phyloP scores from a whole-genome alignment of 2,888 invertebrate species.

The Autographa pulchrina region DNA sequence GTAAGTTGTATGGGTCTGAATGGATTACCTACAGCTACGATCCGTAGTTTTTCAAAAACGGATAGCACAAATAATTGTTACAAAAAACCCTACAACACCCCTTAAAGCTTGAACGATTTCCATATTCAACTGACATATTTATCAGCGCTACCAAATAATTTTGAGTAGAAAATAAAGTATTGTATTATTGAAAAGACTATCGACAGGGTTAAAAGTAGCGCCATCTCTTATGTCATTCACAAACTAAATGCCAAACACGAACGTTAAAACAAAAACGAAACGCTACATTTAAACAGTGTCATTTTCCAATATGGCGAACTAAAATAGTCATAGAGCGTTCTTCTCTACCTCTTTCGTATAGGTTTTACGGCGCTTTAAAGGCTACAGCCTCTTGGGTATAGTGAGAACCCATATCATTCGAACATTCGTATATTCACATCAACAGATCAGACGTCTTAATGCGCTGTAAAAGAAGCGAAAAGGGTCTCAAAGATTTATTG shows the following conservation, averaged over 20 bases:
- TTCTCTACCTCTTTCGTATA: slow-evolving; percentile 19
- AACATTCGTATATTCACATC: slow-evolving; percentile 33
- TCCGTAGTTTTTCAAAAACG: no score
- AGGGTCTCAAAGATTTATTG: slow-evolving; percentile 16
- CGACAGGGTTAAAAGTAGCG: not conserved
- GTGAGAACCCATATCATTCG: slow-evolving; percentile 47
- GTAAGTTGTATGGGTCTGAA: no score
- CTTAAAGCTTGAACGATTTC: no score
- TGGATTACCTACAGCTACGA: no score
- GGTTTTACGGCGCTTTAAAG: slow-evolving; percentile 41
- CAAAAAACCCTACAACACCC: no score
- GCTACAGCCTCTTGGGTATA: slow-evolving; percentile 33
- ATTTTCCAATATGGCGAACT: slow-evolving; percentile 28
- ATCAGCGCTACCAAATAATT: no score
- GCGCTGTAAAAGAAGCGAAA: slow-evolving; percentile 39
- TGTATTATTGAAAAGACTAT: no score
- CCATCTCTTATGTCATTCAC: not conserved
- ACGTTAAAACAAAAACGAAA: not conserved
- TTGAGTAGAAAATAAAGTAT: no score
- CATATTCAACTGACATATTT: no score
- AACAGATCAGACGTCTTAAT: slow-evolving; percentile 47
- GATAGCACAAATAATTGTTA: no score
- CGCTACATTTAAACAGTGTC: not conserved
- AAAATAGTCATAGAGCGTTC: slow-evolving; percentile 25
- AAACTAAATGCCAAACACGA: not conserved